These are phyloP conservation scores for Datnioides undecimradiatus DNA, from an alignment of 2,113 vertebrate genomes.

Conservation along the genomic window DNA sequence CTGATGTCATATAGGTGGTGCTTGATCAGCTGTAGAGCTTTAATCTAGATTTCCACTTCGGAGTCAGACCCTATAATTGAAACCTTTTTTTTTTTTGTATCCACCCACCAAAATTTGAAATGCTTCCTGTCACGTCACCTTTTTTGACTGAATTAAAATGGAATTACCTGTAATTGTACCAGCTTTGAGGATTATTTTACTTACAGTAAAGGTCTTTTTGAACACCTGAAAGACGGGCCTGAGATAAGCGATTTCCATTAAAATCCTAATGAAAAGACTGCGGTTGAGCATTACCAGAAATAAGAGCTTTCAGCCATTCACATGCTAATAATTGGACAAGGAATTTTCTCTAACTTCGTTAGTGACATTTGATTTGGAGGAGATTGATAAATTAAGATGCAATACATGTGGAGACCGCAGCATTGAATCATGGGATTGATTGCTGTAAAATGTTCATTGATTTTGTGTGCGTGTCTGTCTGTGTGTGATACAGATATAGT, in stretches of 20 bases:
- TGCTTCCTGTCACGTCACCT: conserved; percentile 74
- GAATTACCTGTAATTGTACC: conserved; percentile 81
- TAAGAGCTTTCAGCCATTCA: conserved; percentile 77
- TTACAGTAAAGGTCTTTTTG: conserved; percentile 74
- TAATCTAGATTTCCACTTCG: conserved; percentile 55
- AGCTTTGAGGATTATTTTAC: conserved; percentile 82
- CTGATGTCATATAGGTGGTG: background rate
- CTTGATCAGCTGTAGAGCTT: conserved; percentile 3
- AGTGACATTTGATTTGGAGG: conserved; percentile 69
- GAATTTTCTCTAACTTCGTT: conserved; percentile 59
- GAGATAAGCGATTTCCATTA: conserved; percentile 81
- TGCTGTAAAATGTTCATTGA: conserved; percentile 17
- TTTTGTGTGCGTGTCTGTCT: background rate
- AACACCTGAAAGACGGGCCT: conserved; percentile 79
- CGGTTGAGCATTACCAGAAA: conserved; percentile 71
- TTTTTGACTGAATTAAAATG: conserved; percentile 82
- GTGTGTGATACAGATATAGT: background rate
- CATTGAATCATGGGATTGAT: conserved; percentile 47
- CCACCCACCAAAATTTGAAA: conserved; percentile 64
- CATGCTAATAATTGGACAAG: conserved; percentile 72
- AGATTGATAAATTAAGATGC: conserved; percentile 77
- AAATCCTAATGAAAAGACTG: conserved; percentile 73
- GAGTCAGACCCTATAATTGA: conserved; percentile 68
- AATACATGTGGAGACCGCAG: conserved; percentile 15
- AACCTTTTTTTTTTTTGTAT: conserved; percentile 67